Evolutionary conservation across 2,888 invertebrate species (phyloP).

Genomic region (Anodontia alba): DNA sequence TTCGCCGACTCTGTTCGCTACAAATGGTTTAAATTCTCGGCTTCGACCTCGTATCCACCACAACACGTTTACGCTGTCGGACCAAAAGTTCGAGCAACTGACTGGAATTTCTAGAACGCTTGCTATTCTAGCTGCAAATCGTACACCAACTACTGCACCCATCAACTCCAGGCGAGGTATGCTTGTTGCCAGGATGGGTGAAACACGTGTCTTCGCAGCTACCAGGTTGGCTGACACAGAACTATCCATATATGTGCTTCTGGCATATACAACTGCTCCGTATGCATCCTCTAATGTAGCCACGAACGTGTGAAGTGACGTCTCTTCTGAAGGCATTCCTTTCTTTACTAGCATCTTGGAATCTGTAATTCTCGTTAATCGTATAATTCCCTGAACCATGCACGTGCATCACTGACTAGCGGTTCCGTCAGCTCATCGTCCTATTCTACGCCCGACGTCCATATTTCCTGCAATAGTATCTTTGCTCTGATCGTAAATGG

Average conservation of each 20-base stretch:
- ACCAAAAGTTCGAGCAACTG: conserved; percentile 6
- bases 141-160: conserved; percentile 25
- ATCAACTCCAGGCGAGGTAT: conserved; percentile 39
- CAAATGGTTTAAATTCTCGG: background rate
- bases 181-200: conserved; percentile 33
- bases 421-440: conserved; percentile 63
- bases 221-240: conserved; percentile 20
- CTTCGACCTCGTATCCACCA: conserved; percentile 39
- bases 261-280: conserved; percentile 40
- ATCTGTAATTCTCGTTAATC: conserved; percentile 27
- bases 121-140: conserved; percentile 14
- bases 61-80: conserved; percentile 36
- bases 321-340: background rate
- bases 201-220: conserved; percentile 37
- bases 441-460: conserved; percentile 70
- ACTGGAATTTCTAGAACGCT: background rate
- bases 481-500: conserved; percentile 67
- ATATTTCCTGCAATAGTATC: conserved; percentile 72
- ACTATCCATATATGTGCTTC: conserved; percentile 21
- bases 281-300: conserved; percentile 49
- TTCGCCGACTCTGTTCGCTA: conserved; percentile 57
- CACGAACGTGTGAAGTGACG: conserved; percentile 42
- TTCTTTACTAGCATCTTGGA: conserved; percentile 31
- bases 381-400: conserved; percentile 28
- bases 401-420: background rate